Base-by-base conservation (phyloP, 2,888 invertebrate species). In the Pseudococcus jackbeardsleyi region DNA sequence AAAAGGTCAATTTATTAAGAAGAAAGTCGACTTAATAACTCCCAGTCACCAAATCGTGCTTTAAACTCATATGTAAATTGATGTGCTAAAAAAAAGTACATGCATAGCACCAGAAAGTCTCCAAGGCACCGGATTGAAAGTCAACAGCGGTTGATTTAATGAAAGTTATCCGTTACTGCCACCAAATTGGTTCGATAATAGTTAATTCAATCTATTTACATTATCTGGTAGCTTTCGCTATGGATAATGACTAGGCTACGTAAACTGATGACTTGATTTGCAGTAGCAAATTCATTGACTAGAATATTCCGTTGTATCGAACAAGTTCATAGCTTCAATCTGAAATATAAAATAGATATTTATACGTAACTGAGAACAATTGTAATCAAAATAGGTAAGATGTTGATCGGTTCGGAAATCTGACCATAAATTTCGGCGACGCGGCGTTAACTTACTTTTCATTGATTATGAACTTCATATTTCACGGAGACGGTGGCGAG, bases 131-230 rank as follows among this genome's bases (percentile, higher is more conserved):
- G 79, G 26, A 82, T 19, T 82, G 79, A 82, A 82, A 82, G 79
- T 82, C 19, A 46, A 46, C 79, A 22, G 46, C 11, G 8, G 6
- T 82, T 11, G 79, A 42, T 82, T 42, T 46, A 46, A 82, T 82
- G 79, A 82, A 82, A 82, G 79, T 82, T 82, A 82, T 82, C 46
- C 79, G 46, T 82, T 82, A 82, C 79, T 82, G 46, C n/a, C 79
- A 82, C 79, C 79, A 82, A 39, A 39, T 22, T 82, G 79, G 17
- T 82, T 82, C 79, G 11, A 19, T 82, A 39, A 9, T 17, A 17
- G 19, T 11, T 46, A 82, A 46, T 46, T 22, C 42, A 82, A 46
- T 46, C 79, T 42, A 79, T 79, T 82, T 82, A 82, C 79, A 82
- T 82, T 82, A 82, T 82, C 12, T 82, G 42, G 79, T 17, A 82